These are phyloP conservation scores for Rhabdornis inornatus DNA, from an alignment of 2,113 vertebrate genomes.

Conservation along the genomic window DNA sequence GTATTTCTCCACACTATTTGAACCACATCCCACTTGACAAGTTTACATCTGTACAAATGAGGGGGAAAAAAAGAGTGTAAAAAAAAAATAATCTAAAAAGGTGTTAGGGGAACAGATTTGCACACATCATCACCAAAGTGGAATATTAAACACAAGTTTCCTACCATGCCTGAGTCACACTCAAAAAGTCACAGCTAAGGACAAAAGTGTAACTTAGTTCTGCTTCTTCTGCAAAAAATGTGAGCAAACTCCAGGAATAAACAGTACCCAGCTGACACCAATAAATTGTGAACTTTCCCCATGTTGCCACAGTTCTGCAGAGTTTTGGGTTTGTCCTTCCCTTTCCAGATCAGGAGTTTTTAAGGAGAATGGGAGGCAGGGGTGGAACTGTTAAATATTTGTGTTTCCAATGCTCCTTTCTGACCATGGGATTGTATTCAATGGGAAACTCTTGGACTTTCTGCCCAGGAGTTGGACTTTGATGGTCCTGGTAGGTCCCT, in stretches of 20 bases:
- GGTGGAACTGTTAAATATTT: neutral
- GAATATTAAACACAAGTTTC: neutral
- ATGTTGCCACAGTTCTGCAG: neutral
- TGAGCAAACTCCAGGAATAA: neutral
- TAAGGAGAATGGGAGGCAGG: neutral
- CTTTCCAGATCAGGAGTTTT: neutral
- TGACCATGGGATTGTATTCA: rapidly evolving
- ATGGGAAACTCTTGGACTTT: neutral
- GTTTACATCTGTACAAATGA: neutral
- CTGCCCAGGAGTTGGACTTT: neutral
- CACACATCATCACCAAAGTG: neutral
- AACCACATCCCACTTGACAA: neutral
- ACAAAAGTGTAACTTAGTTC: slow-evolving; percentile 18
- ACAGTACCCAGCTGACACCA: rapidly evolving
- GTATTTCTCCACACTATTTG: neutral
- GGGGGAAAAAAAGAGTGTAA: rapidly evolving
- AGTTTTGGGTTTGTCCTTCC: neutral
- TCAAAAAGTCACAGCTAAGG: slow-evolving; percentile 31
- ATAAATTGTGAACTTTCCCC: neutral
- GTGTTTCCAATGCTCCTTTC: neutral
- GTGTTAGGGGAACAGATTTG: neutral
- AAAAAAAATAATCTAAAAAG: neutral
- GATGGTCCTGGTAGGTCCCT: neutral
- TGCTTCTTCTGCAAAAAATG: neutral
- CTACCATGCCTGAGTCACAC: neutral